phyloP scores from a whole-genome alignment of 1,140 invertebrate species.

The Aphaenogaster rudis region DNA sequence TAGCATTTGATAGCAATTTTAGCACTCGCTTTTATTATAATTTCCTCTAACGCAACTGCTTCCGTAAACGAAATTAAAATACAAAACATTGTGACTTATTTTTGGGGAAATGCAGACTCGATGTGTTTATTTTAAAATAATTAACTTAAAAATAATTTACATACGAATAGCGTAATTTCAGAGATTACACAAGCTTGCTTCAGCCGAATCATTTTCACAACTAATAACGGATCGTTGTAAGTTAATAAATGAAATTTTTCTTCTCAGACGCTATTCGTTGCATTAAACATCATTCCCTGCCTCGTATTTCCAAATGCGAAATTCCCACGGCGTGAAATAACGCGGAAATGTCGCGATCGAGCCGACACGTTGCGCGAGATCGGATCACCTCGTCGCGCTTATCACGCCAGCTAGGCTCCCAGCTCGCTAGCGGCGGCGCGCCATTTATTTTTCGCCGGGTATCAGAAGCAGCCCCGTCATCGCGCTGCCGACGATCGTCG shows the following conservation, averaged over 20 bases:
- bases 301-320: slow-evolving; percentile 15
- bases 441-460: slow-evolving; percentile 60
- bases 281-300: slow-evolving; percentile 17
- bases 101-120: background rate
- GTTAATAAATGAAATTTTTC: background rate
- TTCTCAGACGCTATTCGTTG: background rate
- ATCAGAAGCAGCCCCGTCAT: slow-evolving; percentile 64
- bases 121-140: background rate
- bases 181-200: background rate
- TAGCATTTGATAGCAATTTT: background rate
- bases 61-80: background rate
- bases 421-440: slow-evolving; percentile 40
- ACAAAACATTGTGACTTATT: background rate
- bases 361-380: slow-evolving; percentile 52
- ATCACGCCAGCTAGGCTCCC: slow-evolving; percentile 13
- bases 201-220: background rate
- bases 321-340: slow-evolving; percentile 46
- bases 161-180: background rate
- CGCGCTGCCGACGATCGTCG: slow-evolving; percentile 54
- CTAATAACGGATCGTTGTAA: no score
- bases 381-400: slow-evolving; percentile 57
- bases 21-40: background rate
- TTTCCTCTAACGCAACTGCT: background rate
- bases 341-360: slow-evolving; percentile 59
- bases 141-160: background rate